Conservation (phyloP, 2,113 vertebrate genomes). For the Macrotis lagotis region DNA sequence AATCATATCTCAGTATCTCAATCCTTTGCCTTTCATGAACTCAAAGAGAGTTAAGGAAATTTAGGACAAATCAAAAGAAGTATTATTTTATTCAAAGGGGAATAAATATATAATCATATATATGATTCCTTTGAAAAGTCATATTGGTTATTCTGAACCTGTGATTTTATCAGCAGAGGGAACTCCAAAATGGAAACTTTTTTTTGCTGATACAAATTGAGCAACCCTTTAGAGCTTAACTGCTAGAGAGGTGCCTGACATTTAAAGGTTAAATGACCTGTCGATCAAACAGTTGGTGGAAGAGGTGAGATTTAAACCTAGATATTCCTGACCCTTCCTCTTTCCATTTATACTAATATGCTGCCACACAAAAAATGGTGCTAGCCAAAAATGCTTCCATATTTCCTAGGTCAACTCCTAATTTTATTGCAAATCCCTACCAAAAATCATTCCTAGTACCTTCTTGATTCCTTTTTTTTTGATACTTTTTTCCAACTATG, state of each 20-base stretch:
- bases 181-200: background rate
- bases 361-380: background rate
- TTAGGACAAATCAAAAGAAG: background rate
- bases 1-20: background rate
- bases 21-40: background rate
- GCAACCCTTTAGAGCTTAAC: background rate
- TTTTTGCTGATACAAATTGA: background rate
- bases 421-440: background rate
- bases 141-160: background rate
- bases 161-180: background rate
- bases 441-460: background rate
- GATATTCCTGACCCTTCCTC: background rate
- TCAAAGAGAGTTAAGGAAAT: background rate
- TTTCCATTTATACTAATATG: background rate
- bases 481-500: too few relatives aligned
- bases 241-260: background rate
- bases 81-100: background rate
- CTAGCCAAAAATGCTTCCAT: background rate
- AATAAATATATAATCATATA: background rate
- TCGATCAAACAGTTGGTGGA: background rate
- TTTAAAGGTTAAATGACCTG: background rate
- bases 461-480: background rate
- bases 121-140: background rate
- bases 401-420: background rate
- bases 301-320: background rate